Evolutionary conservation across 1,140 invertebrate genomes (phyloP).

Genomic region (Atopsyche davidsoni): DNA sequence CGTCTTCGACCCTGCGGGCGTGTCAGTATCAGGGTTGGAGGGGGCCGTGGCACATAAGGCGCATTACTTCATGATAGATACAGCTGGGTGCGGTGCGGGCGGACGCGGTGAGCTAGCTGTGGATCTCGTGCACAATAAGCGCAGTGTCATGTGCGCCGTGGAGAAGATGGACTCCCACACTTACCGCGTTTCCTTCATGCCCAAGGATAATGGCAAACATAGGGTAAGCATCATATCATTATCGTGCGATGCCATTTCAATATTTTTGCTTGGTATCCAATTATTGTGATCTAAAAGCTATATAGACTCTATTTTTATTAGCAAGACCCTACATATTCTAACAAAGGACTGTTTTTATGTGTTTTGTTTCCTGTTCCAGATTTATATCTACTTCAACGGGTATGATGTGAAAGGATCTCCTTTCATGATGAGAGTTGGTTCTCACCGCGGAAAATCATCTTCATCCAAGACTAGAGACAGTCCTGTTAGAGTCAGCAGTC

Average conservation of each 20-base stretch:
- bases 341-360: slow-evolving; percentile 9
- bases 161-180: slow-evolving; percentile 75
- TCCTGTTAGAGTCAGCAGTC: slow-evolving; percentile 33
- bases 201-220: slow-evolving; percentile 85
- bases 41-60: slow-evolving; percentile 69
- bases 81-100: slow-evolving; percentile 74
- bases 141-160: slow-evolving; percentile 75
- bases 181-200: slow-evolving; percentile 85
- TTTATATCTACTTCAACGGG: slow-evolving; percentile 93
- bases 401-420: slow-evolving; percentile 90
- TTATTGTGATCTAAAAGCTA: too few relatives aligned
- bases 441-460: slow-evolving; percentile 50
- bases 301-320: slow-evolving; percentile 15
- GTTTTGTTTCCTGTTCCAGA: too few relatives aligned
- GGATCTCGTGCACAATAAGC: slow-evolving; percentile 81
- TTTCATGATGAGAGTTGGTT: slow-evolving; percentile 71
- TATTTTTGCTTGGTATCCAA: too few relatives aligned
- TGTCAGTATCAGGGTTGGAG: slow-evolving; percentile 70
- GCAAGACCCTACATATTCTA: too few relatives aligned
- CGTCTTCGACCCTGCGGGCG: slow-evolving; percentile 90
- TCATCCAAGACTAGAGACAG: slow-evolving; percentile 42
- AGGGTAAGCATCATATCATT: too few relatives aligned
- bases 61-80: slow-evolving; percentile 68
- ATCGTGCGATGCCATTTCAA: not conserved
- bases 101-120: slow-evolving; percentile 83